phyloP scores from a whole-genome alignment of 2,797 vertebrate species.

The Sebastes variabilis region DNA sequence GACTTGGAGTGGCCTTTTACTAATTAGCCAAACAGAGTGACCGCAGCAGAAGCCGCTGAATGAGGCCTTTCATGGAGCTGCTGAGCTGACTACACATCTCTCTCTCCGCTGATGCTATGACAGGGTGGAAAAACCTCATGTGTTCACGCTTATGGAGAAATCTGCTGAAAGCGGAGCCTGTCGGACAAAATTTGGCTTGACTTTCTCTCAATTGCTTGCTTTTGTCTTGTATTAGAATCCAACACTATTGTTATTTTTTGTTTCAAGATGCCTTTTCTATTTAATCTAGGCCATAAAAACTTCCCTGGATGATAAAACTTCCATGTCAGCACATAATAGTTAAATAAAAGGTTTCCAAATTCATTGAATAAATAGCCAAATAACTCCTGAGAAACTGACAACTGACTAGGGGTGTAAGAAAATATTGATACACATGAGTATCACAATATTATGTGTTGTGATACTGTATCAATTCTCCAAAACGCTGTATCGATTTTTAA shows the following conservation, averaged over 20 bases:
- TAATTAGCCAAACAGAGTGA: constrained; percentile 66
- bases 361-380: background rate
- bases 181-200: background rate
- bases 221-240: background rate
- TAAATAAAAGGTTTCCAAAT: background rate
- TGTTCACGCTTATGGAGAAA: constrained; percentile 10
- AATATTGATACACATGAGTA: no score
- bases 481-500: no score
- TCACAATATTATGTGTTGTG: no score
- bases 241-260: background rate
- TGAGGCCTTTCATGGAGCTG: constrained; percentile 71
- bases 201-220: background rate
- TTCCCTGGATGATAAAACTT: background rate
- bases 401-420: background rate
- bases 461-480: no score
- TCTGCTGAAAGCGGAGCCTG: background rate
- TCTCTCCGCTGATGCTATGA: constrained; percentile 25
- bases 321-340: background rate
- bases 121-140: constrained; percentile 30
- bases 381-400: background rate
- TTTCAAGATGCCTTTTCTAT: background rate
- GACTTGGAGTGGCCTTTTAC: constrained; percentile 57
- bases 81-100: constrained; percentile 43
- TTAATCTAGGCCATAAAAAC: background rate
- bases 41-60: constrained; percentile 52